Evolutionary conservation across 2,113 vertebrate genomes (phyloP).

Genomic region (Bujurquina vittata): DNA sequence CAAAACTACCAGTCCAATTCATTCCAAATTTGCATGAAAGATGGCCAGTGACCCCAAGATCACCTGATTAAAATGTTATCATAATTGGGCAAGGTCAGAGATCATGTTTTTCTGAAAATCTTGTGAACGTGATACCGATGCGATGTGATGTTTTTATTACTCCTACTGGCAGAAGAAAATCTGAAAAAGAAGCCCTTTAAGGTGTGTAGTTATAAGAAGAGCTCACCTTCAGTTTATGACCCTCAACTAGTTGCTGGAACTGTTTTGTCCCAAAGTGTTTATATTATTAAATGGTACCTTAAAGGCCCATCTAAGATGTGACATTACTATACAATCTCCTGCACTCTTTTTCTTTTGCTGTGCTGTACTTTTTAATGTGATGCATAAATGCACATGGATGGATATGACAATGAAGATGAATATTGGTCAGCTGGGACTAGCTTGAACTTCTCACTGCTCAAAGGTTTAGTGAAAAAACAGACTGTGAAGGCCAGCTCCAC

Average conservation of each 20-base stretch:
- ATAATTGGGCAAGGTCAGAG: too few relatives aligned
- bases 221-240: neutral
- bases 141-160: neutral
- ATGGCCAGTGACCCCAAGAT: too few relatives aligned
- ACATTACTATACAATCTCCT: neutral
- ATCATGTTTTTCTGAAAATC: too few relatives aligned
- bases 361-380: neutral
- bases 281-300: neutral
- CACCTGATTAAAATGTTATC: too few relatives aligned
- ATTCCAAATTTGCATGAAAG: too few relatives aligned
- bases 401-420: neutral
- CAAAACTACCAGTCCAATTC: too few relatives aligned
- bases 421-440: neutral
- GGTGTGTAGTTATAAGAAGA: neutral
- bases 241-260: neutral
- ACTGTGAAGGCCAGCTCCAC: neutral
- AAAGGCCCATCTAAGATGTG: neutral
- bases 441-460: slow-evolving; percentile 38
- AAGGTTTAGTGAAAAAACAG: slow-evolving; percentile 27
- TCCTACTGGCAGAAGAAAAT: neutral
- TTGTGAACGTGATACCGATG: too few relatives aligned
- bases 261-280: neutral
- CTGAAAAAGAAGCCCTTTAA: neutral
- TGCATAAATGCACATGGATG: neutral
- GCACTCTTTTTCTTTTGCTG: neutral